Evolutionary conservation across 2,797 vertebrate species (phyloP), one percentile per base, ranked within the genome.

Genomic region (Cyclura pinguis): DNA sequence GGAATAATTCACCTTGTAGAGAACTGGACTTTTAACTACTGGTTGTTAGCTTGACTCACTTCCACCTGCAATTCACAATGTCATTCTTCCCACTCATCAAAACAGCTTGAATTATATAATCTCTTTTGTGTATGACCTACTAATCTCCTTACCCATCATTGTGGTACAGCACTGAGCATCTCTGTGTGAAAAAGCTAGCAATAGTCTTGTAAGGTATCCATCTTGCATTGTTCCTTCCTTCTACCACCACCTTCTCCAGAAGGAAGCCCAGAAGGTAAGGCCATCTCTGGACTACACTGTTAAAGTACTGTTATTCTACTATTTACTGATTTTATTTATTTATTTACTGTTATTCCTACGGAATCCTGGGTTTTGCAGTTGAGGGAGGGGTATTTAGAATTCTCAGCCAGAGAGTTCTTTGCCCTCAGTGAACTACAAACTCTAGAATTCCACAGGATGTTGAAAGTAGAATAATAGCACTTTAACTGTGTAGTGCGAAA

Each of bases 101-200:
- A 50, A n/a, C n/a, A 72, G 22, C 62, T 88, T 81, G 64, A 72
- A 72, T 88, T 81, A 72, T 57, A 78, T 88, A 88, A 81, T 47
- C 27, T 16, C 14, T 81, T 80, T 88, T 81, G 18, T 69, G 32
- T 22, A 22, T 69, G 77, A 88, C 55, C 77, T 47, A 88, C 24
- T 87, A 64, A 77, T 77, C 38, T 87, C 57, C 16, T 80, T 10
- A 50, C 55, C 18, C 4, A 55, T 55, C 8, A 55, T 22, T 10
- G 7, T 47, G 73, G 55, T 57, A 78, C n/a, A 77, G 52, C 0
- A 0, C 22, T 92, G 73, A 67, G 52, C 87, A 91, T 6, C 2
- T 18, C 32, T 35, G 10, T n/a, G 80, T 81, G 52, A 55, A 57
- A 18, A 57, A 32, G 6, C 52, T 59, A n/a, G 20, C 16, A n/a